Evolutionary conservation across 2,113 vertebrate species (phyloP), one percentile per base, ranked within the genome.

Genomic region (Vulpes lagopus): DNA sequence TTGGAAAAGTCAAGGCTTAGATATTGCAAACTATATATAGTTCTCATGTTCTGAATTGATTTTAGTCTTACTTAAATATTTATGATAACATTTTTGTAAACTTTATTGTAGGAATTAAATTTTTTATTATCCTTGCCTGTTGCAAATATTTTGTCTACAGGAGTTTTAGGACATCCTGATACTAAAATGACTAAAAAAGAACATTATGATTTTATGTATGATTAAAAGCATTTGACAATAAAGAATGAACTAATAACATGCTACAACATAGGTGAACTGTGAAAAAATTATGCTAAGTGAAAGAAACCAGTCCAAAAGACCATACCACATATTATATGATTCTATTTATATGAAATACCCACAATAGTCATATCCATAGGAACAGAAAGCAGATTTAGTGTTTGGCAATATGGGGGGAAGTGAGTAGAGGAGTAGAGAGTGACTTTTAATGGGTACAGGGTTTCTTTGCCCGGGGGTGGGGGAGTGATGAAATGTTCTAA

Each of bases 51-150:
- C 49, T 90, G 38, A 92, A 62, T 80, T 95, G 59, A 82, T 55
- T 91, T 96, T 90, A 89, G 25, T 88, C 35, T 90, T 95, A 57
- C 12, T 92, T 84, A 59, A 25, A 57, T 95, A 87, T 93, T 95
- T 92, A 51, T 87, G 27, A 14, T 95, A 83, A 86, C 51, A 91
- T 85, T 94, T 97, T 97, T 89, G 3, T 92, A 94, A 96, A 71
- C 25, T n/a, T 57, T 57, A 65, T 85, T 97, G 35, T 51, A 76
- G 67, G 35, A 80, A 80, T 88, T 92, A 79, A 65, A 10, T 65
- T 96, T 97, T 94, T 94, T 59, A 67, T 38, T 82, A 9, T 94
- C 86, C 79, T 25, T 80, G 8, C 59, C 55, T 11, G 25, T 90
- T 80, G n/a, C 51, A 67, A 83, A 74, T 59, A 62, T 81, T 92